A percentile compares a stretch with the other conserved stretches of the same genome.
These are phyloP conservation scores for Carettochelys insculpta DNA, from an alignment of 2,113 vertebrate species.

Conservation along the genomic window DNA sequence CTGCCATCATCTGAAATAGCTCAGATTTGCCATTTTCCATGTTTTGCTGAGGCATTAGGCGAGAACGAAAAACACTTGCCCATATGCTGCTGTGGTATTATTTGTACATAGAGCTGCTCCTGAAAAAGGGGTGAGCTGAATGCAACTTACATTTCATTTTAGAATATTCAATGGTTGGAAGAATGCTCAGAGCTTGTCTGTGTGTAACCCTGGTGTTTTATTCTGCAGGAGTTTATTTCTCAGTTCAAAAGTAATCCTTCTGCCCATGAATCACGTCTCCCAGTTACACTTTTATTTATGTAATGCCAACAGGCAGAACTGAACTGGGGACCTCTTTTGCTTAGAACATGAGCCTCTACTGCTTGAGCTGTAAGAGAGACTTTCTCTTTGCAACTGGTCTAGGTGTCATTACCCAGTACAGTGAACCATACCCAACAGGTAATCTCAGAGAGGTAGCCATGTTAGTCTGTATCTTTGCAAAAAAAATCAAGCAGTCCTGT, in stretches of 20 bases:
- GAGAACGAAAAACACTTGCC: neutral
- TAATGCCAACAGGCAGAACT: too few species aligned
- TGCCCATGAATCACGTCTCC: neutral
- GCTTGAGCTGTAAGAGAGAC: too few species aligned
- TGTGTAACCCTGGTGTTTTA: neutral
- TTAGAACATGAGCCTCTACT: too few species aligned
- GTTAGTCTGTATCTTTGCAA: too few species aligned
- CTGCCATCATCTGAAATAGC: neutral
- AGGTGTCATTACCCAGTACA: too few species aligned
- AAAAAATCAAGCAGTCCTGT: too few species aligned
- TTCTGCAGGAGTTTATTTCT: neutral
- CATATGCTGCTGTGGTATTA: too few species aligned
- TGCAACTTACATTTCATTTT: neutral
- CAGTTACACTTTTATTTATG: neutral
- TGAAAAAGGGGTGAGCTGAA: neutral
- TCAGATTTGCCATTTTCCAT: neutral
- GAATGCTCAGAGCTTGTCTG: neutral
- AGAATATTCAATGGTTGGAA: neutral
- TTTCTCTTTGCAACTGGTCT: too few species aligned
- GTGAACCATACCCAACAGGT: too few species aligned
- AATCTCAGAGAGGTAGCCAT: too few species aligned
- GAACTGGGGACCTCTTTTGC: too few species aligned
- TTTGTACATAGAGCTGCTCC: neutral
- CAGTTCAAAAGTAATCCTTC: neutral
- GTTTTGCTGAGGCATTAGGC: neutral